phyloP scores from a whole-genome alignment of 2,888 invertebrate species.

The Tiliacea aurago region DNA sequence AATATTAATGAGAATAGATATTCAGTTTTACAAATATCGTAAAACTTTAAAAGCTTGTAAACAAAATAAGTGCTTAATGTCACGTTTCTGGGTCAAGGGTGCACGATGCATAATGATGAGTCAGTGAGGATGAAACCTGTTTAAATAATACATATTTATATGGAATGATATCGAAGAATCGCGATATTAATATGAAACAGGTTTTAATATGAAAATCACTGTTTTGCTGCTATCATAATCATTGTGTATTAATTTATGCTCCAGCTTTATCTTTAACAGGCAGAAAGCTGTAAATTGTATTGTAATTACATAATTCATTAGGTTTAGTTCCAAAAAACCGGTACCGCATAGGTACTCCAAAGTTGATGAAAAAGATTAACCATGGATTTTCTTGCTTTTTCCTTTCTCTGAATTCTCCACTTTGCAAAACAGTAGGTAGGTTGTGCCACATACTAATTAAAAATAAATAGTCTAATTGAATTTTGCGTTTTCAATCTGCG shows the following conservation, averaged over 20 bases:
- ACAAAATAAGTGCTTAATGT: conserved; percentile 43
- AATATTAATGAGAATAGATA: background rate
- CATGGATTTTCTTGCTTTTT: background rate
- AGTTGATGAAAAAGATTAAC: background rate
- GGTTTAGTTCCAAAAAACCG: background rate
- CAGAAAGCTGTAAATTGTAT: background rate
- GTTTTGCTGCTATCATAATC: background rate
- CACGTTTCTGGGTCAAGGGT: conserved; percentile 60
- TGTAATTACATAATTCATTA: background rate
- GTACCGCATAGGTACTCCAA: background rate
- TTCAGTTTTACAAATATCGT: background rate
- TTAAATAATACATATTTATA: conserved; percentile 31
- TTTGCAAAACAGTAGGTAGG: background rate
- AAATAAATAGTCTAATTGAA: background rate
- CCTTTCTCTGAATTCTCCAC: background rate
- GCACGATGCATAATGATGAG: conserved; percentile 56
- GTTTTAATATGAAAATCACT: conserved; percentile 8
- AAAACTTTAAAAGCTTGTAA: conserved; percentile 3
- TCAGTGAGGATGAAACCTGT: conserved; percentile 58
- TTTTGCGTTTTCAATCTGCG: background rate
- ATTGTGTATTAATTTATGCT: background rate
- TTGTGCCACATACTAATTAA: background rate
- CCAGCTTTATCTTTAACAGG: background rate
- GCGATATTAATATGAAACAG: background rate
- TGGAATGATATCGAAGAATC: conserved; percentile 18